Conservation (phyloP, 2,113 vertebrate species). For the Neofelis nebulosa region DNA sequence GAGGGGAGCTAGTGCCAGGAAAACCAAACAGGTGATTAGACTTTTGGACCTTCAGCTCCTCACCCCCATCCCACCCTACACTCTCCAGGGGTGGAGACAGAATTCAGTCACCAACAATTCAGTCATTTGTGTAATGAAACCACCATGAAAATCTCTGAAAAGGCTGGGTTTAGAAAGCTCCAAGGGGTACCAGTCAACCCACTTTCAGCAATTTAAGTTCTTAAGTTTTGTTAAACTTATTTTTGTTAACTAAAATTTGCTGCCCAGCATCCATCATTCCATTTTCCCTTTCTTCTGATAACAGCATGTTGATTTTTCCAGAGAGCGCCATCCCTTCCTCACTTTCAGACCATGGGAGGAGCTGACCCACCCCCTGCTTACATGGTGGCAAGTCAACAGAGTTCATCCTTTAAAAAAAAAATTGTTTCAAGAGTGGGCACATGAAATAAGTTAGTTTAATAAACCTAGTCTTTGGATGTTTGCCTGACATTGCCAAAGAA, state of each 20-base stretch:
- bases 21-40: background rate
- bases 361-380: background rate
- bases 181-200: background rate
- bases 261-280: background rate
- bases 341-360: background rate
- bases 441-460: background rate
- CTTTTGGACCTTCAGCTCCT: background rate
- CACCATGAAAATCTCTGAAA: background rate
- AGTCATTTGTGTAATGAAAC: background rate
- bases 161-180: background rate
- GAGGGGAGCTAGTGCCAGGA: background rate
- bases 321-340: background rate
- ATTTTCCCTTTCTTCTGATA: background rate
- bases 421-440: background rate
- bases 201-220: background rate
- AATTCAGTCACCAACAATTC: background rate
- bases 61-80: fast-evolving
- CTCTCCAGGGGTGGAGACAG: background rate
- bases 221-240: background rate
- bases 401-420: background rate
- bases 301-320: background rate
- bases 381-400: background rate
- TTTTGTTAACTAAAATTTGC: background rate
- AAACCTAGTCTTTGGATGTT: background rate
- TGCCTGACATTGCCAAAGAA: background rate